phyloP scores from a whole-genome alignment of 2,888 invertebrate species.

The Drosophila monieri region DNA sequence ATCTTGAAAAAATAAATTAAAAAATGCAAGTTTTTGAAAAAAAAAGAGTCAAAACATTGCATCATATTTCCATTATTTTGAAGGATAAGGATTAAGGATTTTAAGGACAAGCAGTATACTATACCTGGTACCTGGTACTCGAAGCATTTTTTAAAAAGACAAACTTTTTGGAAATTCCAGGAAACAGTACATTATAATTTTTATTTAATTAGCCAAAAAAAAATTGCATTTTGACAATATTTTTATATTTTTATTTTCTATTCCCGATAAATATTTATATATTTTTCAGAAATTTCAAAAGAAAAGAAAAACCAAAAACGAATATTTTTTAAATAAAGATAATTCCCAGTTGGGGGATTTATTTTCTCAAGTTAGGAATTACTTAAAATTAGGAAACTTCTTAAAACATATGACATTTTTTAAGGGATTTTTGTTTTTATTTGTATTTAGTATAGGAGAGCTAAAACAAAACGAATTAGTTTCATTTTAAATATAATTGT shows the following conservation, averaged over 20 bases:
- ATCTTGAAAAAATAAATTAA: no score
- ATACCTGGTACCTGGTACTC: no score
- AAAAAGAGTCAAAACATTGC: no score
- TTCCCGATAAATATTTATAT: background rate
- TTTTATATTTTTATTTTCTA: background rate
- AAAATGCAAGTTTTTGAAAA: no score
- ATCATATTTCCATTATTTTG: no score
- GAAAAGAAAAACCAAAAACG: background rate
- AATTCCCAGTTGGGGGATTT: background rate
- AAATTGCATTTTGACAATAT: background rate
- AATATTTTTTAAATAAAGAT: background rate
- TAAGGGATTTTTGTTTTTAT: background rate
- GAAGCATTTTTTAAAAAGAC: background rate
- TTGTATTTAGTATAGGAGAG: background rate
- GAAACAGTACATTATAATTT: background rate
- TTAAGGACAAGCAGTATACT: no score
- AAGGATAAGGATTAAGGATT: no score
- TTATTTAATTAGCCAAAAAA: slow-evolving; percentile 1
- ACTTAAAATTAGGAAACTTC: slow-evolving; percentile 1
- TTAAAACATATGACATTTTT: slow-evolving; percentile 2
- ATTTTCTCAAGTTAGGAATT: background rate
- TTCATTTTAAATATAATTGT: background rate
- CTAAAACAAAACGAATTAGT: background rate
- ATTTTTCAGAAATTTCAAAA: background rate
- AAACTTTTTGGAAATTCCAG: background rate